A percentile compares a stretch with the other conserved stretches of the same genome.
Evolutionary conservation across 2,113 vertebrate genomes (phyloP).

Genomic region (Sturnira hondurensis): DNA sequence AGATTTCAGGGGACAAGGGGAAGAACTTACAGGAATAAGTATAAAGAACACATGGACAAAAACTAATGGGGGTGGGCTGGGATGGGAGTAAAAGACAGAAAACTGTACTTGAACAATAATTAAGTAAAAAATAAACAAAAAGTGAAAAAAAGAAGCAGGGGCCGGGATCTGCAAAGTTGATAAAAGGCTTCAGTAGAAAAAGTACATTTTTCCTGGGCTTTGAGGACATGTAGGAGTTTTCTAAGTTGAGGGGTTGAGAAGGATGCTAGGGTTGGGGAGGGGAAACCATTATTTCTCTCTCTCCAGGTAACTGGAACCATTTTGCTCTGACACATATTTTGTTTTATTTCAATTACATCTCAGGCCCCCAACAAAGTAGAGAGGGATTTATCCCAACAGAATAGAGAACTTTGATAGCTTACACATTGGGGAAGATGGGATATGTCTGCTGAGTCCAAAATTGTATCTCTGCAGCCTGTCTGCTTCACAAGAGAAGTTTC

Average conservation of each 20-base stretch:
- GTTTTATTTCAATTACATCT: background rate
- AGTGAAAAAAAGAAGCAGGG: no score
- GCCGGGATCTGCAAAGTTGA: background rate
- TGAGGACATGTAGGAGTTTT: background rate
- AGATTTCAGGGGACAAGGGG: no score
- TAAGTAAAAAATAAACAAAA: no score
- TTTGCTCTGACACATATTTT: background rate
- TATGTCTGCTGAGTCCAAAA: background rate
- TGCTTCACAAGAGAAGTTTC: background rate
- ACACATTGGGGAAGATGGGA: fast-evolving
- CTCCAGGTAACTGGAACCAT: background rate
- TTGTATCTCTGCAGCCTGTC: background rate
- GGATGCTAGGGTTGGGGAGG: background rate
- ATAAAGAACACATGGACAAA: no score
- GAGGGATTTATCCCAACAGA: background rate
- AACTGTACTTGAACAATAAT: no score
- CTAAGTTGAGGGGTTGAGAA: background rate
- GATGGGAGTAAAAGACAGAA: no score
- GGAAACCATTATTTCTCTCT: background rate
- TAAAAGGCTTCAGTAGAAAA: background rate
- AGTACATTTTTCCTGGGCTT: background rate
- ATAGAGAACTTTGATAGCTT: background rate
- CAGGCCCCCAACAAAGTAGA: background rate
- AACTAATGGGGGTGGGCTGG: no score
- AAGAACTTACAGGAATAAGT: no score